phyloP scores from a whole-genome alignment of 2,113 vertebrate species.

The Phaetusa simplex region DNA sequence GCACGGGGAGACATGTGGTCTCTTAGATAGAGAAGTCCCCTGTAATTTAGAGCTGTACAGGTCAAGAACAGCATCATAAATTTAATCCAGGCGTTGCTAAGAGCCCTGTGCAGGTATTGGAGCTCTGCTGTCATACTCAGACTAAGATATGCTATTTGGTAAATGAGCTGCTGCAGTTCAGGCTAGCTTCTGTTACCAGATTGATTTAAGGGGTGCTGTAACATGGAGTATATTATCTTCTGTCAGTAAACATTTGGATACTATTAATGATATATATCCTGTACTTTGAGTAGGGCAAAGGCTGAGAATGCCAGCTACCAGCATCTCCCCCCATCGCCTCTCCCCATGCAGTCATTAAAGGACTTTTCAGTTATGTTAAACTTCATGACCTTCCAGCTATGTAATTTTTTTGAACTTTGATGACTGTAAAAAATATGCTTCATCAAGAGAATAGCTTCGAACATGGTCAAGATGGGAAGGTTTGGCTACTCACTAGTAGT shows the following conservation, averaged over 20 bases:
- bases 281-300: not conserved
- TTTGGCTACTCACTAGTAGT: not conserved
- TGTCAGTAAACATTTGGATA: not conserved
- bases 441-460: not conserved
- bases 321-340: not conserved
- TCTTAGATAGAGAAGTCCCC: not conserved
- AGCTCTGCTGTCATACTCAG: not conserved
- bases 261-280: not conserved
- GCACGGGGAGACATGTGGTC: not conserved
- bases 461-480: not conserved
- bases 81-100: not conserved
- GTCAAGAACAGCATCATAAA: not conserved
- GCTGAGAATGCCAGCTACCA: not conserved
- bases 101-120: not conserved
- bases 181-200: not conserved
- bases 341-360: not conserved
- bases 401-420: not conserved
- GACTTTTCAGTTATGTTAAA: not conserved
- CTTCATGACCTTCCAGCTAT: not conserved
- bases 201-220: not conserved
- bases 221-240: not conserved
- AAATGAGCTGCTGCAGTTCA: not conserved
- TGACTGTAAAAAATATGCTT: not conserved
- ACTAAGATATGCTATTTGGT: not conserved
- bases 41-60: not conserved